Evolutionary conservation across 2,888 invertebrate genomes (phyloP).

Genomic region (Lepidochrysops patricia): DNA sequence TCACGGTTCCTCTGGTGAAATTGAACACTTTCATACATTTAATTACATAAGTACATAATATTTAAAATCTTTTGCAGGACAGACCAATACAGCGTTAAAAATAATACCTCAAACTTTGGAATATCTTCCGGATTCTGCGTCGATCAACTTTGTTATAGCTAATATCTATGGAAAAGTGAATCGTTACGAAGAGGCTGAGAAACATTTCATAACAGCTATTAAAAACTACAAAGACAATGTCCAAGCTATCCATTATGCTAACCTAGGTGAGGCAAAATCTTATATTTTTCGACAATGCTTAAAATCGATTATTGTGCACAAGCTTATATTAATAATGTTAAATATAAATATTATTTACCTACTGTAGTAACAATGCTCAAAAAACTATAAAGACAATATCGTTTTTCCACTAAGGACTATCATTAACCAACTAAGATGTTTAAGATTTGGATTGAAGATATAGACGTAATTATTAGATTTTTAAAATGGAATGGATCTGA

Average conservation of each 20-base stretch:
- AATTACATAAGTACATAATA: not conserved
- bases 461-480: not conserved
- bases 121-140: constrained; percentile 82
- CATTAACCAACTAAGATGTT: not conserved
- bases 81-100: constrained; percentile 79
- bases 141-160: constrained; percentile 89
- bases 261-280: constrained; percentile 82
- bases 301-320: not conserved
- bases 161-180: constrained; percentile 90
- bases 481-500: no score
- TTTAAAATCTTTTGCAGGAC: constrained; percentile 58
- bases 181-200: constrained; percentile 85
- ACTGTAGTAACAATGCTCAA: no score
- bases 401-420: no score
- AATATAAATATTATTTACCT: no score
- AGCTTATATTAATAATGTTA: not conserved
- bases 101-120: constrained; percentile 81
- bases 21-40: no score
- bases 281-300: not conserved
- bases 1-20: no score
- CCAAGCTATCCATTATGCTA: constrained; percentile 89
- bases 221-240: constrained; percentile 71
- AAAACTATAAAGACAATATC: no score
- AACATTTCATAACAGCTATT: constrained; percentile 85
- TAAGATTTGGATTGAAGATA: not conserved